A percentile compares a stretch with the other conserved stretches of the same genome.
Conservation (phyloP, 2,888 invertebrate genomes). For the Hirtodrosophila duncani region DNA sequence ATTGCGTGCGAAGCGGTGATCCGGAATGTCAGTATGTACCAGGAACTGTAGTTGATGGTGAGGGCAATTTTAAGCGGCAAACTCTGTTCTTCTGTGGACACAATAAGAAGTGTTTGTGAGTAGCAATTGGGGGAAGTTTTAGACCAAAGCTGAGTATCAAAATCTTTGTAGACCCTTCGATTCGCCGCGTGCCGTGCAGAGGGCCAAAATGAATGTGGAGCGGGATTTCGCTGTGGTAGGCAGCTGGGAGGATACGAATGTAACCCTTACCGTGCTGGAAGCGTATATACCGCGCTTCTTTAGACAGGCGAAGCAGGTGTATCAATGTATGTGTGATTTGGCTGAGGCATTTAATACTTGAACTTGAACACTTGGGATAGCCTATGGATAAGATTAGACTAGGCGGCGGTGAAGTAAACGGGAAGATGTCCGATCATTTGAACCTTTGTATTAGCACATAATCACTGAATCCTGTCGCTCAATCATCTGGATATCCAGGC, state of each 20-base stretch:
- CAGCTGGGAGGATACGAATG: constrained; percentile 91
- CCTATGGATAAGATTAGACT: background rate
- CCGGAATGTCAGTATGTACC: constrained; percentile 88
- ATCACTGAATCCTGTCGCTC: no score
- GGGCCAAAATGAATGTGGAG: constrained; percentile 90
- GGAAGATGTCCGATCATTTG: no score
- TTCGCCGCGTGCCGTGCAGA: constrained; percentile 87
- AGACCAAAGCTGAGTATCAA: background rate
- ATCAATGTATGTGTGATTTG: constrained; percentile 27
- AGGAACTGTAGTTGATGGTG: constrained; percentile 87
- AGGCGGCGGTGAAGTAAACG: no score
- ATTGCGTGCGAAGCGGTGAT: constrained; percentile 89
- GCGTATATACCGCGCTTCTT: constrained; percentile 86
- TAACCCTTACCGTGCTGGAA: constrained; percentile 89
- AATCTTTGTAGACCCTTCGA: constrained; percentile 86
- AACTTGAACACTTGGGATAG: background rate
- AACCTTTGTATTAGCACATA: no score
- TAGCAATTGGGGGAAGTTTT: constrained; percentile 20
- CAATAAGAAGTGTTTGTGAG: constrained; percentile 87
- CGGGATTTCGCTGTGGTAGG: constrained; percentile 92
- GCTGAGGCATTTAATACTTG: no score
- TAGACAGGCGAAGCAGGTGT: constrained; percentile 17
- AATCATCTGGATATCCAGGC: no score
- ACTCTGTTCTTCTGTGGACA: constrained; percentile 94
- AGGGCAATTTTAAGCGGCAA: constrained; percentile 89